Evolutionary conservation across 2,888 invertebrate genomes (phyloP), one percentile per base, ranked within the genome.

Genomic region (Ochropleura plecta): DNA sequence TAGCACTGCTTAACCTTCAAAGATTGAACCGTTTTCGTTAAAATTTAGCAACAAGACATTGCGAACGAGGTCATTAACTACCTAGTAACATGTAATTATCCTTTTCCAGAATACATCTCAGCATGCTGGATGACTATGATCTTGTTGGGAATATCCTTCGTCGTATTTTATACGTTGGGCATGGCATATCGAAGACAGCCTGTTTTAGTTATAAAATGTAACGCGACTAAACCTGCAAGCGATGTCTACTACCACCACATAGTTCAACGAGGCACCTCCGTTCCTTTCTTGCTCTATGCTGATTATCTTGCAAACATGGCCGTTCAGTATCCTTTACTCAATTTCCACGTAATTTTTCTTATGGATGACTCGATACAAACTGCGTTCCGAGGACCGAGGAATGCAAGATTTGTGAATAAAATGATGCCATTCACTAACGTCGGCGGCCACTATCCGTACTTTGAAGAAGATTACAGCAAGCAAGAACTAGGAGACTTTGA

Each of bases 51-150:
- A 62, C 7, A 14, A n/a, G 3, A 7, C 12, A 44, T n/a, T 75
- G 12, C 7, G 14, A 46, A 46, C 40, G 9, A 30, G 6, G 10
- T 55, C 8, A 55, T 53, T 18, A 9, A 63, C 40, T 66, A 30
- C 30, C 7, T 51, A n/a, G 8, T 20, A n/a, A 40, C 12, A 48
- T 49, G 10, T 63, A 10, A 40, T 20, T 65, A 16, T 49, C 9
- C 49, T 55, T 75, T 68, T 95, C 63, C 95, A 96, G 96, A 96
- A 88, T 91, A 93, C 48, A 80, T 95, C 66, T 95, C 95, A 10
- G 93, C 94, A 66, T 95, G 94, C 83, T 96, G 96, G 95, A 94
- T 96, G 93, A 93, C 95, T 4, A 82, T 94, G 10, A 92, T 94
- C 75, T 86, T 96, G 42, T 81, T 96, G 20, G 93, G 93, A 49